Percentiles rank a stretch among this genome's conserved stretches.
Conservation (phyloP, 1,140 invertebrate species). For the Helicoverpa zea region DNA sequence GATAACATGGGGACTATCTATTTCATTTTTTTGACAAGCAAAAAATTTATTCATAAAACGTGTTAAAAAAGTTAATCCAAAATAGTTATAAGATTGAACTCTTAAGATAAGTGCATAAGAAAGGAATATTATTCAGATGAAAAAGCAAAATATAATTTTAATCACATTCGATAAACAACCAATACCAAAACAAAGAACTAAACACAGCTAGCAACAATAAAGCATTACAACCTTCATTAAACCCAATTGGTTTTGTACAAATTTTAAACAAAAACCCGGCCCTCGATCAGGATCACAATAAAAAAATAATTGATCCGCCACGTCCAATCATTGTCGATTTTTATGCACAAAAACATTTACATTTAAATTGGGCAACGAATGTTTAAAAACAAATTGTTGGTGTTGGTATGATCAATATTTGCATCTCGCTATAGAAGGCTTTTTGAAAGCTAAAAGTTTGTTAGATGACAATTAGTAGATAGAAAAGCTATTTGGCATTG, state of each 20-base stretch:
- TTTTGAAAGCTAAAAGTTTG: neutral
- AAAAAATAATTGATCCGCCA: constrained; percentile 44
- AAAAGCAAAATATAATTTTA: neutral
- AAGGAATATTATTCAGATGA: no score
- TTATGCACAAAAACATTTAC: constrained; percentile 58
- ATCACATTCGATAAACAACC: neutral
- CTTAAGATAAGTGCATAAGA: no score
- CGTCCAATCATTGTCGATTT: constrained; percentile 37
- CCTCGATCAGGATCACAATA: constrained; percentile 43
- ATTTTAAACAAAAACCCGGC: constrained; percentile 3
- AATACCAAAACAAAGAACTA: neutral
- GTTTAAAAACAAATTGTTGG: constrained; percentile 53
- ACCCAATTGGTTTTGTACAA: neutral
- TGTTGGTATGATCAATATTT: constrained; percentile 37
- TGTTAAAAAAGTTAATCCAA: no score
- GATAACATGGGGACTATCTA: no score
- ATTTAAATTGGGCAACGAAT: constrained; percentile 57
- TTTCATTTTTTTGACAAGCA: no score
- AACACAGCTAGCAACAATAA: neutral
- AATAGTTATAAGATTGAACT: no score
- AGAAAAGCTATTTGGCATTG: no score
- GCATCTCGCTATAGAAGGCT: neutral
- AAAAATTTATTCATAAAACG: no score
- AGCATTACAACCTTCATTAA: constrained; percentile 1
- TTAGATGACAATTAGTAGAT: neutral